Percentiles rank a stretch among this genome's conserved stretches.
Evolutionary conservation across 1,140 invertebrate genomes (phyloP).

Genomic region (Portunus trituberculatus): DNA sequence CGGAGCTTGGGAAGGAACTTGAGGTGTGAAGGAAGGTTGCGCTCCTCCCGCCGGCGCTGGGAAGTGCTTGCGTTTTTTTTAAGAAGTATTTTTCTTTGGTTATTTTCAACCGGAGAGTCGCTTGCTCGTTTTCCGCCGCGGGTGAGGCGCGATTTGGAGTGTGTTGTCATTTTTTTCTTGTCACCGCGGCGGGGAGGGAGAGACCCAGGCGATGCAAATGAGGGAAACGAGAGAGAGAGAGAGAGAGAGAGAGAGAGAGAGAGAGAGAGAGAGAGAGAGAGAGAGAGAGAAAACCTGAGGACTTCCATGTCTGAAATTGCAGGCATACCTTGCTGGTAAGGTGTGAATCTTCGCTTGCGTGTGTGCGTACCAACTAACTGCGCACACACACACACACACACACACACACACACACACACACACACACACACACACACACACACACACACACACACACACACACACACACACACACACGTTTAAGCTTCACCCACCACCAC

Average conservation of each 20-base stretch:
- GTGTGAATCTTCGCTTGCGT: not conserved
- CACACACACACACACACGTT: not conserved
- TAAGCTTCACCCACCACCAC: not conserved
- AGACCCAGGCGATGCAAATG: not conserved
- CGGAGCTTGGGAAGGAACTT: not conserved
- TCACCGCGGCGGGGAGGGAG: not conserved
- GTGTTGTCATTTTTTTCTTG: slow-evolving; percentile 23
- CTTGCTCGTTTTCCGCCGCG: not conserved
- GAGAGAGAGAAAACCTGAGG: not conserved
- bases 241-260: not conserved
- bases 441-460: slow-evolving; percentile 20
- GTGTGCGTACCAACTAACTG: not conserved
- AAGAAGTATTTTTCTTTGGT: too few relatives aligned
- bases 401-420: not conserved
- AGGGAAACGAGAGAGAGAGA: not conserved
- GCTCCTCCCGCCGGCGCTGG: too few relatives aligned
- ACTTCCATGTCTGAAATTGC: not conserved
- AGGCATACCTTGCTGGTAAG: not conserved
- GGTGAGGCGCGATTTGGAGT: not conserved
- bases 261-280: not conserved
- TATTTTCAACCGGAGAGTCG: not conserved
- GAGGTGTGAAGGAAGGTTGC: not conserved
- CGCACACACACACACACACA: too few relatives aligned
- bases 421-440: not conserved
- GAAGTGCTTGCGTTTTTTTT: too few relatives aligned